Base-by-base conservation (phyloP, 2,797 vertebrate species). In the Ficedula albicollis region DNA sequence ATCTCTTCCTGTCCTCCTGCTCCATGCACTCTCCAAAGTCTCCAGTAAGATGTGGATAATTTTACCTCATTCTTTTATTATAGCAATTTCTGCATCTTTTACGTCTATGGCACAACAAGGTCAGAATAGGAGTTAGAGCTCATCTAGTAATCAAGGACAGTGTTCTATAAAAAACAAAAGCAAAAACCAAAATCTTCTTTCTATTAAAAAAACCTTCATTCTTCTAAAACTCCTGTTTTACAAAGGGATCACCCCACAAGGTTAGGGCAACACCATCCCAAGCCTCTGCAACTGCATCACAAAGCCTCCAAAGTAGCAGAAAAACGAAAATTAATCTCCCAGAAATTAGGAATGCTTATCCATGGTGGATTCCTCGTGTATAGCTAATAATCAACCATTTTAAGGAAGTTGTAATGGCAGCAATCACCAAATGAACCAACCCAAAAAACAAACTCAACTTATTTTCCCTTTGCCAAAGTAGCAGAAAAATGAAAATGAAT, bases 251-350 rank as follows among this genome's bases (percentile, higher is more conserved):
- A 44, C 27, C 27, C 68, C 62, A 34, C 23, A 64, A 89, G 17
- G 8, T 73, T n/a, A 51, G 46, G 14, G 18, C 9, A 78, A 46
- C 23, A 13, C 0, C 0, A 66, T 20, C 29, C 30, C 43, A 76
- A 76, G 9, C 3, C 19, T 62, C 62, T 64, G 49, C 38, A 72
- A 36, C 25, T 38, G 10, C 8, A 4, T 20, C 52, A 51, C 5
- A 51, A 87, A 62, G 78, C 13, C 30, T 43, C 25, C 55, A 59
- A 60, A 74, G 32, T 0, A 36, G 22, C 4, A 11, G 10, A 13
- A 16, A 12, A 69, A 69, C 26, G 39, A 54, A 72, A 73, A 82
- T 5, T 25, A 74, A 89, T 41, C 17, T n/a, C 19, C n/a, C 26
- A 60, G 27, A n/a, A 56, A 26, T 29, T 8, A 69, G 51, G 43